phyloP scores from a whole-genome alignment of 2,113 vertebrate species.

The Poecile atricapillus region DNA sequence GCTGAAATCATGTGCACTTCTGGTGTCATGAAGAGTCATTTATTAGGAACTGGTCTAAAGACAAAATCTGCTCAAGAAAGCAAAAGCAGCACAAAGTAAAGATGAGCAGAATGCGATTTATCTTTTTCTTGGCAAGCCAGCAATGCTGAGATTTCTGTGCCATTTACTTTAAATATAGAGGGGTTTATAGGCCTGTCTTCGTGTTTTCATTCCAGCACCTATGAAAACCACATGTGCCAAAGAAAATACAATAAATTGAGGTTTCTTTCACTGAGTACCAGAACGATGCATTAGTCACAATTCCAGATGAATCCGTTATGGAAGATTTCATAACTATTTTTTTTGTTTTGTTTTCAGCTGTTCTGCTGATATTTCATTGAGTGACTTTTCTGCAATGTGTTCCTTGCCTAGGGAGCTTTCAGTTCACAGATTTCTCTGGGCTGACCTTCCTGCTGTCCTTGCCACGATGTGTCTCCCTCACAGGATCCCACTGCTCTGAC shows the following conservation, averaged over 20 bases:
- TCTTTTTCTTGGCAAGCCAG: not conserved
- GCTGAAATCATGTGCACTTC: not conserved
- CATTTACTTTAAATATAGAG: not conserved
- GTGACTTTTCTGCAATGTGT: not conserved
- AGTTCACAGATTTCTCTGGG: not conserved
- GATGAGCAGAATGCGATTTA: not conserved
- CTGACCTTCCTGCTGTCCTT: not conserved
- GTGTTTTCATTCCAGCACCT: not conserved
- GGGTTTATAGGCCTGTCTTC: not conserved
- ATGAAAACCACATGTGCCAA: not conserved
- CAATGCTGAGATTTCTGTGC: not conserved
- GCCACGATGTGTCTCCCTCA: not conserved
- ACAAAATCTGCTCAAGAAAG: not conserved
- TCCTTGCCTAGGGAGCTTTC: not conserved
- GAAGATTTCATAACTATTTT: not conserved
- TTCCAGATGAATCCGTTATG: not conserved
- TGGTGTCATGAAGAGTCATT: not conserved
- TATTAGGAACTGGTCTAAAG: not conserved
- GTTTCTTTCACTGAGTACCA: not conserved
- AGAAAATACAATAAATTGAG: not conserved
- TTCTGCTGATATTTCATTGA: not conserved
- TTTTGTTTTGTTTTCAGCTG: not conserved
- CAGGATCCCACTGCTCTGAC: not conserved
- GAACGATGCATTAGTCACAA: not conserved
- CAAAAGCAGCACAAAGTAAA: not conserved